Base-by-base conservation (phyloP, 2,888 invertebrate species). In the Heteropelma amictum region DNA sequence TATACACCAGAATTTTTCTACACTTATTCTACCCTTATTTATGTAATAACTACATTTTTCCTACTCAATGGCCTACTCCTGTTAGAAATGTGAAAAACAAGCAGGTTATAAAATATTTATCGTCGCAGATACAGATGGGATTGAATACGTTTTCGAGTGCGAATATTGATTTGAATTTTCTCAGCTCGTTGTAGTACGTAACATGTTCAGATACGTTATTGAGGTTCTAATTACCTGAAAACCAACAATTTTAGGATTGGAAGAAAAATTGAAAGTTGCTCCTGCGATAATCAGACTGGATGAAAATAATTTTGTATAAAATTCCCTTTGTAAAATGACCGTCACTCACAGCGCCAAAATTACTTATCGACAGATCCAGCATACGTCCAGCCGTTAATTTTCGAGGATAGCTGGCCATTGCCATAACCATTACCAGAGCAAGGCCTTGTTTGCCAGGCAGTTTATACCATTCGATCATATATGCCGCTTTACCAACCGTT, bases 331-430 rank as follows among this genome's bases (percentile, higher is more conserved):
- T n/a, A n/a, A n/a, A n/a, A n/a, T n/a, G n/a, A n/a, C n/a, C n/a
- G n/a, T 3, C 60, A 83, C 83, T 81, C 56, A 86, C 86, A 23
- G 77, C 78, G 30, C 83, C 80, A 42, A 86, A 86, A 42, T 76
- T 84, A 12, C 58, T n/a, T 12, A 85, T 61, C 0, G 86, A 85
- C 8, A 86, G 47, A 14, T 82, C 78, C 10, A 83, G 67, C 65
- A 86, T 53, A 67, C 82, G 82, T n/a, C 86, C 86, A 28, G 86
- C 86, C 2, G 86, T 86, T 7, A 86, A 72, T 70, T 79, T 83
- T 0, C 73, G 76, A 1, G 85, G 81, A 49, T 76, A 63, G 42
- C 81, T 85, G 0, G 85, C 76, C 23, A 83, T 76, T 0, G 79
- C 54, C 1, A 85, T 75, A 4, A 86, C 47, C 54, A 85, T 65